These are phyloP conservation scores for Melanophora roralis DNA, from an alignment of 2,888 invertebrate species.

Conservation along the genomic window DNA sequence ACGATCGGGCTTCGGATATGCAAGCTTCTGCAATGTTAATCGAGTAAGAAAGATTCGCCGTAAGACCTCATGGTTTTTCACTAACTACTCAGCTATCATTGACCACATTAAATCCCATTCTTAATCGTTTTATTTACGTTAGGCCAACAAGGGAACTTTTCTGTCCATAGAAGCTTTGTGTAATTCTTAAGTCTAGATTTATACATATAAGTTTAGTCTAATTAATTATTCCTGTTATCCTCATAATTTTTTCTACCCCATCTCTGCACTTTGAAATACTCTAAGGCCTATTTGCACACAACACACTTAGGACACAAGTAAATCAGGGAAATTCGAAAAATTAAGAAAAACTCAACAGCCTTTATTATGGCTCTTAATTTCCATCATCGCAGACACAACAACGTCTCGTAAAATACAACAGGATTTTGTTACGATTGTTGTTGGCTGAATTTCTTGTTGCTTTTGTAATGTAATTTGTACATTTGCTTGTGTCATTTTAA, in stretches of 20 bases:
- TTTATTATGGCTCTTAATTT: constrained; percentile 25
- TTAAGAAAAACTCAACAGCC: not conserved
- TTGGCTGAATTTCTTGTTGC: constrained; percentile 5
- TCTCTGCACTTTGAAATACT: constrained; percentile 4
- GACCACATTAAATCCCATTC: no score
- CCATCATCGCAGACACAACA: not conserved
- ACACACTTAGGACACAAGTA: not conserved
- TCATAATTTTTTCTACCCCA: not conserved
- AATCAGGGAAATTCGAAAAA: constrained; percentile 1
- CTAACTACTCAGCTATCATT: no score
- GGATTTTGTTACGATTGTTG: not conserved
- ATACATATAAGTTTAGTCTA: no score
- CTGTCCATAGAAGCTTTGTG: no score
- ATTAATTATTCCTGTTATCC: no score
- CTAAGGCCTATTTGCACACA: not conserved
- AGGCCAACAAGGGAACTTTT: no score
- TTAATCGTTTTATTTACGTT: no score
- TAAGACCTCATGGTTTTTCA: no score
- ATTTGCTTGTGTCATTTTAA: constrained; percentile 63
- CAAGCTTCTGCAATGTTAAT: no score
- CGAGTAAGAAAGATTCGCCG: no score
- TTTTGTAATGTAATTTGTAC: constrained; percentile 61
- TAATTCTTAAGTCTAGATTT: no score
- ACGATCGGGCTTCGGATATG: no score
- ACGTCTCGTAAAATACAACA: not conserved